phyloP scores from a whole-genome alignment of 2,797 vertebrate genomes.

The Hyperoplus immaculatus region DNA sequence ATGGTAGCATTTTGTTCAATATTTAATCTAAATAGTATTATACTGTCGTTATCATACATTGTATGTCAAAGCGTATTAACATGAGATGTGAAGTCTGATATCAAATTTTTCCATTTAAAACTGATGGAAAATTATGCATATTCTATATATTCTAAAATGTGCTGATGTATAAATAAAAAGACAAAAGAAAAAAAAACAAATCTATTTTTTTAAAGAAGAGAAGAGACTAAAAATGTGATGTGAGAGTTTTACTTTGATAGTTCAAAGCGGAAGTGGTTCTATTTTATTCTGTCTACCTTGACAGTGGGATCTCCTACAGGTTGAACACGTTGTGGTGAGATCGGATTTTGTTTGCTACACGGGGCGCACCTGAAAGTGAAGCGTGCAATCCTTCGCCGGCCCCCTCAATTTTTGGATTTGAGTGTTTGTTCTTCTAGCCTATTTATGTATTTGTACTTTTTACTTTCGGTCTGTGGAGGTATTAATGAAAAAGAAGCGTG shows the following conservation, averaged over 20 bases:
- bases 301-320: conserved; percentile 1
- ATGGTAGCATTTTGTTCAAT: not conserved
- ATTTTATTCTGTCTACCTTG: accelerated
- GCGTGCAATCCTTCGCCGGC: not conserved
- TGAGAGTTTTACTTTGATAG: conserved; percentile 37
- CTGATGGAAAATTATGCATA: not conserved
- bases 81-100: not conserved
- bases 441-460: not conserved
- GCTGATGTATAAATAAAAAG: not conserved
- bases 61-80: not conserved
- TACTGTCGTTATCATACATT: not conserved
- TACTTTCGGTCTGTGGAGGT: not conserved
- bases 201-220: no score
- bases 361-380: conserved; percentile 41
- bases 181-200: not conserved
- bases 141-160: not conserved
- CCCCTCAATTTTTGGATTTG: no score
- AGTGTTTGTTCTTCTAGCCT: no score
- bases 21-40: not conserved
- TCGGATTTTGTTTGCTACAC: conserved; percentile 39
- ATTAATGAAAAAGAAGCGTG: not conserved
- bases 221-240: not conserved
- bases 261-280: conserved; percentile 17
- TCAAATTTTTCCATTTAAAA: not conserved
- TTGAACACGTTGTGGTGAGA: conserved; percentile 43